These are phyloP conservation scores for Drosophila nigrodunni DNA, from an alignment of 1,140 invertebrate species.

Conservation along the genomic window DNA sequence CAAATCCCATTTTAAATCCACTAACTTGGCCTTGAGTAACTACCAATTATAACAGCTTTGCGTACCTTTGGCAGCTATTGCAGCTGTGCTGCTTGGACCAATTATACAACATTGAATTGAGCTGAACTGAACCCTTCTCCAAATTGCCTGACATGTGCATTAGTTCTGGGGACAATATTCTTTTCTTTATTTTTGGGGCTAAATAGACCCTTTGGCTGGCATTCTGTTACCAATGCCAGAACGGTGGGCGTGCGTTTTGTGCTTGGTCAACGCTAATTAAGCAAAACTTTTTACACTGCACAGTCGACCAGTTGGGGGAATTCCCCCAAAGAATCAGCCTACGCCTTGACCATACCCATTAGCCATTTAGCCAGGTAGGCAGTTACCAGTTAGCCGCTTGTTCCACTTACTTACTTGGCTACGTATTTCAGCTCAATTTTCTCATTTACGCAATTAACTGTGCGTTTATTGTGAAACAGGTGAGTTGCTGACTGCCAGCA, in stretches of 20 bases:
- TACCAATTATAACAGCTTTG: background rate
- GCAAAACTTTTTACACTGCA: constrained; percentile 55
- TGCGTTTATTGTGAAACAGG: constrained; percentile 52
- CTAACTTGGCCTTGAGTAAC: background rate
- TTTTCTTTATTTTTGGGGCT: constrained; percentile 1
- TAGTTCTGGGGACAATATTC: constrained; percentile 1
- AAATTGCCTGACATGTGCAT: constrained; percentile 39
- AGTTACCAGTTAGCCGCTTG: background rate
- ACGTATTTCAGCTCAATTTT: constrained; percentile 60
- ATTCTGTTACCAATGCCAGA: constrained; percentile 3
- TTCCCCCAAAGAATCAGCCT: background rate
- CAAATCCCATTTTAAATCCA: background rate
- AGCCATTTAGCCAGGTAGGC: constrained; percentile 10
- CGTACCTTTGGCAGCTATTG: background rate
- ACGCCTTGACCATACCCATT: background rate
- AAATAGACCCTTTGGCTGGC: background rate
- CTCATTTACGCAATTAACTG: constrained; percentile 57
- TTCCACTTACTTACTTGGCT: constrained; percentile 16
- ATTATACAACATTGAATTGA: constrained; percentile 15
- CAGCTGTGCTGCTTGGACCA: constrained; percentile 32
- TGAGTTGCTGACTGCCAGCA: constrained; percentile 45
- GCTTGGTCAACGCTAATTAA: constrained; percentile 59
- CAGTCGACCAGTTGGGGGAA: constrained; percentile 10
- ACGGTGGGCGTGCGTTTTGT: constrained; percentile 19
- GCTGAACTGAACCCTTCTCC: background rate